A percentile compares a stretch with the other conserved stretches of the same genome.
These are phyloP conservation scores for Syngnathoides biaculeatus DNA, from an alignment of 2,113 vertebrate genomes.

Conservation along the genomic window DNA sequence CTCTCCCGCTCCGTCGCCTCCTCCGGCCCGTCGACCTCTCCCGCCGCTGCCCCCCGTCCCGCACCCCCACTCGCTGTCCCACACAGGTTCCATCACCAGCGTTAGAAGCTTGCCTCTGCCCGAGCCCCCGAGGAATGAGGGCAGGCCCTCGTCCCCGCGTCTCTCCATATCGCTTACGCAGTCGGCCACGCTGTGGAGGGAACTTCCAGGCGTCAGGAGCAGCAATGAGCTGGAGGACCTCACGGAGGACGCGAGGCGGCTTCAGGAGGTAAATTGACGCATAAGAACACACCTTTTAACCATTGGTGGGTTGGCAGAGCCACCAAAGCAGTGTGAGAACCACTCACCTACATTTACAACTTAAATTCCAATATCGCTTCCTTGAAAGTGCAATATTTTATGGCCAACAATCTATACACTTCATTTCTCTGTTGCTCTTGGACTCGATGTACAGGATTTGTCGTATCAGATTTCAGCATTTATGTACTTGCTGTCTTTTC, in stretches of 20 bases:
- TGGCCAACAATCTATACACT: too few relatives aligned
- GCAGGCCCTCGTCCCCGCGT: slow-evolving; percentile 68
- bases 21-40: slow-evolving; percentile 78
- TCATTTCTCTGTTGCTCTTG: too few relatives aligned
- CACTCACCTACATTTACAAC: too few relatives aligned
- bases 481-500: too few relatives aligned
- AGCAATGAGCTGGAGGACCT: slow-evolving; percentile 78
- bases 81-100: slow-evolving; percentile 68
- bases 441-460: too few relatives aligned
- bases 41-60: slow-evolving; percentile 57
- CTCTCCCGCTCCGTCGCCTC: slow-evolving; percentile 61
- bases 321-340: too few relatives aligned
- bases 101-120: slow-evolving; percentile 67
- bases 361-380: too few relatives aligned
- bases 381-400: too few relatives aligned
- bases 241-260: slow-evolving; percentile 81
- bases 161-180: slow-evolving; percentile 78
- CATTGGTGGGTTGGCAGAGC: too few relatives aligned
- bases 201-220: slow-evolving; percentile 81
- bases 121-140: slow-evolving; percentile 50
- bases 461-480: too few relatives aligned
- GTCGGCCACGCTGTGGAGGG: slow-evolving; percentile 84
- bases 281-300: too few relatives aligned
- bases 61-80: slow-evolving; percentile 51
- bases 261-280: slow-evolving; percentile 83